phyloP scores from a whole-genome alignment of 2,888 invertebrate genomes.

The Drosophila engyochracea region DNA sequence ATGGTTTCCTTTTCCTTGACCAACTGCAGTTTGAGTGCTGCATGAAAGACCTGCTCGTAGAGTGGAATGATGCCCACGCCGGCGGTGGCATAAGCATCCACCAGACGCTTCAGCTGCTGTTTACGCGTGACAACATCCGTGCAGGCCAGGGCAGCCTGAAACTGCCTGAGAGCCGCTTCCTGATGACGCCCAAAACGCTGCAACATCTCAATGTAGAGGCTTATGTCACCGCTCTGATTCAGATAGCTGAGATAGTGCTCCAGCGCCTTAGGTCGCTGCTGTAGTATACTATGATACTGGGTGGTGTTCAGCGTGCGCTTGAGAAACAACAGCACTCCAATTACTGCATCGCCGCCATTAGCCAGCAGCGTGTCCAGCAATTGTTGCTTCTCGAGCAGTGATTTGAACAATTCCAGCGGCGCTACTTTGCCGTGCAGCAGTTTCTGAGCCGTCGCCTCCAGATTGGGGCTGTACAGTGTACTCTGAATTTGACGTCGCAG shows the following conservation, averaged over 20 bases:
- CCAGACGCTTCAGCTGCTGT: slow-evolving; percentile 73
- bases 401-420: slow-evolving; percentile 86
- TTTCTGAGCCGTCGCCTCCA: slow-evolving; percentile 79
- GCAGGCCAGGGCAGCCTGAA: slow-evolving; percentile 81
- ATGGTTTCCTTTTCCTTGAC: slow-evolving; percentile 72
- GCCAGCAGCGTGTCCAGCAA: slow-evolving; percentile 90
- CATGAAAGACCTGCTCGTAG: slow-evolving; percentile 81
- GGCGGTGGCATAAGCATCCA: slow-evolving; percentile 67
- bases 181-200: slow-evolving; percentile 89
- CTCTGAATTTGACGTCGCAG: slow-evolving; percentile 82
- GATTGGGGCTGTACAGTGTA: slow-evolving; percentile 82
- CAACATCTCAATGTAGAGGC: slow-evolving; percentile 87
- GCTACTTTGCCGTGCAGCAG: slow-evolving; percentile 86
- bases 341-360: slow-evolving; percentile 91
- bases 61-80: slow-evolving; percentile 70
- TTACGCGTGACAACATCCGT: slow-evolving; percentile 80
- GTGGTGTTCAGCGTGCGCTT: slow-evolving; percentile 90
- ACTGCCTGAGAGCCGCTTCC: slow-evolving; percentile 88
- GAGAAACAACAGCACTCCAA: slow-evolving; percentile 89
- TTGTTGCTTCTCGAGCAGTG: slow-evolving; percentile 89
- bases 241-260: slow-evolving; percentile 91
- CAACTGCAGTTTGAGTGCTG: slow-evolving; percentile 74
- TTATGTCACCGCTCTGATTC: slow-evolving; percentile 87
- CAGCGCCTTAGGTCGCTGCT: slow-evolving; percentile 90
- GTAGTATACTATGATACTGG: slow-evolving; percentile 89